Base-by-base conservation (phyloP, 2,888 invertebrate species). In the Beris chalybata region DNA sequence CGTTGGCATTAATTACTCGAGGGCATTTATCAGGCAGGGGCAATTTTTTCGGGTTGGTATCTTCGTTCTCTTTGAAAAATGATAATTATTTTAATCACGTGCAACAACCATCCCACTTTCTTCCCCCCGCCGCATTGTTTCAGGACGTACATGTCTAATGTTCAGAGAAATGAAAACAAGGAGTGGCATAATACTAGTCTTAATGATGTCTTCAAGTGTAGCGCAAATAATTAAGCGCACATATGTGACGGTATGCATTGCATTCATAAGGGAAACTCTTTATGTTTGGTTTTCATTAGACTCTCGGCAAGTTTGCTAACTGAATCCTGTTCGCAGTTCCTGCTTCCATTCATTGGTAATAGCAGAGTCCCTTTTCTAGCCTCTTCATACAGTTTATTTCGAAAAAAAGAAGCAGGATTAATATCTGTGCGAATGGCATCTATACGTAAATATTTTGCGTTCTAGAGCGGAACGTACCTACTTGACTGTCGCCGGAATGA, bases 51-150 rank as follows among this genome's bases (percentile, higher is more conserved):
- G 5, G 38, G 22, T 48, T 61, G 32, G 43, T 13, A 3, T 2
- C 30, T 38, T 38, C 38, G 9, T 38, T 52, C 12, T n/a, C 55
- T 44, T 64, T 55, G 64, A 55, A 64, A 68, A 65, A 63, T 65
- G 56, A 63, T 66, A 66, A 68, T 64, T 55, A 64, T 68, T 66
- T 63, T 68, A 61, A 66, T 67, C 61, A 57, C 68, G 63, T 66
- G 54, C 65, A 31, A 50, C 48, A 5, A 47, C 31, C 22, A 3
- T 22, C 22, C 22, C 31, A 5, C 22, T 47, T 29, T 5, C 2
- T 15, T 22, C 13, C 56, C 15, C 13, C 38, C 2, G 38, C 38
- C 38, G 38, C 38, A 38, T 38, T 38, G 38, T 38, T 7, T 38
- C 7, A 9, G 38, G 38, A 38, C 38, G 1, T 38, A 38, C 38